phyloP scores from a whole-genome alignment of 2,888 invertebrate species.

The Euphydryas editha region DNA sequence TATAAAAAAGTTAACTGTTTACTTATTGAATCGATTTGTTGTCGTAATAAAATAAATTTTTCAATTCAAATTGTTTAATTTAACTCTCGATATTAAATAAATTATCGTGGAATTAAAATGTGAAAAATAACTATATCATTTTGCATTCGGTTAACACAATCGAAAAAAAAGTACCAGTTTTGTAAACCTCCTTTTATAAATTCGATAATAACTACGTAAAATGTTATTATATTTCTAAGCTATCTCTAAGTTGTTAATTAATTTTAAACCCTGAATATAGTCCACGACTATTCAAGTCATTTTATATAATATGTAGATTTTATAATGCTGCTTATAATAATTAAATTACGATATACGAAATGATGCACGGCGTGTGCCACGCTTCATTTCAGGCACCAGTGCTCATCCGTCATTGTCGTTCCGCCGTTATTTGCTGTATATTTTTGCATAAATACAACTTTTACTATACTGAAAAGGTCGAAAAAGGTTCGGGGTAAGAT shows the following conservation, averaged over 20 bases:
- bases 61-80: no score
- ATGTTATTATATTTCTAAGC: no score
- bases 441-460: constrained; percentile 73
- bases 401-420: constrained; percentile 69
- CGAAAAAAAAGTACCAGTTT: no score
- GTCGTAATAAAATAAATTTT: no score
- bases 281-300: background rate
- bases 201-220: no score
- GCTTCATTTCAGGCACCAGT: constrained; percentile 53
- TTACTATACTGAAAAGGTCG: constrained; percentile 35
- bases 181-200: background rate
- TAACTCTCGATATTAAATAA: no score
- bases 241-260: background rate
- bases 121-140: no score
- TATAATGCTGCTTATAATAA: constrained; percentile 33
- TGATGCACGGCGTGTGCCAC: constrained; percentile 53
- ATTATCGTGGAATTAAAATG: no score
- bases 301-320: background rate
- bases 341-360: constrained; percentile 59
- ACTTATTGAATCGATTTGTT: background rate
- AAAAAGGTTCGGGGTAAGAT: constrained; percentile 28
- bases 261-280: background rate
- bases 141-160: no score
- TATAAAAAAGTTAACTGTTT: background rate
- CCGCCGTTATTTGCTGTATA: constrained; percentile 60